Base-by-base conservation (phyloP, 2,888 invertebrate genomes). In the Machimus rusticus region DNA sequence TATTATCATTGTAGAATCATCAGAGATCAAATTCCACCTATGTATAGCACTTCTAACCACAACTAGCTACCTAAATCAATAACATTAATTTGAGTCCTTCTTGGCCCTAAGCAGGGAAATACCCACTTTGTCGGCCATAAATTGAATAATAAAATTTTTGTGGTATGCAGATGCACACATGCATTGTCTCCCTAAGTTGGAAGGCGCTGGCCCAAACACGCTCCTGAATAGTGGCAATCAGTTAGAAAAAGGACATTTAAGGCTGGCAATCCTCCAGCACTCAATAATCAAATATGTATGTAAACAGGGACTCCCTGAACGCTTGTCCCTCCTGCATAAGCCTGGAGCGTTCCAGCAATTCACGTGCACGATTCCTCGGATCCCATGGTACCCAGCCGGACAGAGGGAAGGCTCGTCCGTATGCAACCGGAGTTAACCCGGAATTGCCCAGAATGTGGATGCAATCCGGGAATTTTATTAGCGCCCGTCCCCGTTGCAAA, bases 271-370 rank as follows among this genome's bases (percentile, higher is more conserved):
- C 19, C 51, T 79, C 79, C 79, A 79, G 51, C n/a, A 46, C 79
- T 16, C 79, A 79, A 79, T 79, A 79, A 79, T 79, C 79, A 79
- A 79, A 79, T 79, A 79, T 79, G 51, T 51, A 79, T 79, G 79
- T 79, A 79, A 79, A 79, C 79, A 79, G 14, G 5, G 31, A 46
- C 28, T 66, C 6, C 51, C 51, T 16, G 6, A 51, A 51, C 12
- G 19, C 23, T 66, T 28, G 23, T 12, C 66, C 23, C n/a, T n/a
- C n/a, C 66, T 23, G 23, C 66, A 66, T 28, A 66, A 28, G 28
- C 66, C 66, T 19, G 66, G 2, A 66, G 66, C 12, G 66, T 23
- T 66, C 12, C 66, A 14, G 66, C 23, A 19, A 23, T 66, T 66
- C 23, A 66, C 28, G 19, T 19, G 66, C 28, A 66, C 28, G 66